A percentile compares a stretch with the other conserved stretches of the same genome.
phyloP scores from a whole-genome alignment of 2,113 vertebrate genomes.

The Pelusios castaneus region DNA sequence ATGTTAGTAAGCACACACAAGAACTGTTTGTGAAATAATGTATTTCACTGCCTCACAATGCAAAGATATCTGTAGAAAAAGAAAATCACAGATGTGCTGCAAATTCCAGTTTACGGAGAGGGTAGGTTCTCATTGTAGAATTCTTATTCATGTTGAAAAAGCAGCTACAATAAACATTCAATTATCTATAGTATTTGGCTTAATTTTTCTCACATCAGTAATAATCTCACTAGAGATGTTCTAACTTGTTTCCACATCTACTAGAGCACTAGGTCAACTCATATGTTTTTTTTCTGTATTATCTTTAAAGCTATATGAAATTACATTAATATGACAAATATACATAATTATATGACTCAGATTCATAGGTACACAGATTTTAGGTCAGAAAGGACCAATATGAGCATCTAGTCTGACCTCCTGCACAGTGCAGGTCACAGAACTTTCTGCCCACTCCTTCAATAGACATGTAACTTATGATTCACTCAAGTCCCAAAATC shows the following conservation, averaged over 20 bases:
- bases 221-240: background rate
- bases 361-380: background rate
- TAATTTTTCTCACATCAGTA: background rate
- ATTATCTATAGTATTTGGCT: background rate
- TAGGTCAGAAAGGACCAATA: too few species aligned
- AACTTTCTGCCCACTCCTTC: too few species aligned
- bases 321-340: background rate
- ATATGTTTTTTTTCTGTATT: background rate
- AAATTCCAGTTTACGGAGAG: background rate
- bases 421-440: too few species aligned
- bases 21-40: slow-evolving; percentile 24
- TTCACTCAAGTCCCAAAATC: too few species aligned
- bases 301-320: background rate
- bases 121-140: background rate
- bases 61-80: background rate
- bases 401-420: too few species aligned
- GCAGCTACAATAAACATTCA: background rate
- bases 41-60: background rate
- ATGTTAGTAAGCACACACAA: background rate
- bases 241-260: slow-evolving; percentile 16
- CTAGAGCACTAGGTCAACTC: slow-evolving; percentile 22
- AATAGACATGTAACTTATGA: too few species aligned
- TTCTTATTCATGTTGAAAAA: slow-evolving; percentile 11
- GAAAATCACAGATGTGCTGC: background rate
- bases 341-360: background rate